Evolutionary conservation across 1,140 invertebrate genomes (phyloP).

Genomic region (Oedothorax gibbosus): DNA sequence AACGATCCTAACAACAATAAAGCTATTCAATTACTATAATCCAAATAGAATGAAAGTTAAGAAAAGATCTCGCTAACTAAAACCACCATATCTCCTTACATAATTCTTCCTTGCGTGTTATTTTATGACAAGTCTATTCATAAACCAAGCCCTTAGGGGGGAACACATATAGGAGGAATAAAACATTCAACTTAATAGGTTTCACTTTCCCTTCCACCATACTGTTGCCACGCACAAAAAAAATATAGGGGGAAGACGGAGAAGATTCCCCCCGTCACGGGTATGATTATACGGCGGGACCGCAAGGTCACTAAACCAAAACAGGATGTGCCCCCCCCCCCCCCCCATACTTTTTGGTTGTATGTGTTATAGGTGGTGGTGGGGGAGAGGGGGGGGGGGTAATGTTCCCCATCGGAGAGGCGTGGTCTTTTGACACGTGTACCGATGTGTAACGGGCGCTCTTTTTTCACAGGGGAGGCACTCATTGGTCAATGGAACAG

Average conservation of each 20-base stretch:
- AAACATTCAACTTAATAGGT: too few relatives aligned
- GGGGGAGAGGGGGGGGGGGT: conserved; percentile 4
- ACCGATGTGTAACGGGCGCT: conserved; percentile 16
- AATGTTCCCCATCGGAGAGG: background rate
- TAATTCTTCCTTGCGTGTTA: too few relatives aligned
- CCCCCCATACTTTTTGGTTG: background rate
- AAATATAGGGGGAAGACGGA: background rate
- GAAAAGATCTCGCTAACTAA: too few relatives aligned
- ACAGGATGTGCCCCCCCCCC: conserved; percentile 23
- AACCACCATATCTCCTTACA: too few relatives aligned
- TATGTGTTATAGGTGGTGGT: background rate
- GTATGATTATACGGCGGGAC: background rate
- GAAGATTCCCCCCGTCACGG: conserved; percentile 1
- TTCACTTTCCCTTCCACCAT: background rate
- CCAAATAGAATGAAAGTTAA: too few relatives aligned
- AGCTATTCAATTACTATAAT: too few relatives aligned
- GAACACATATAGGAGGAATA: too few relatives aligned
- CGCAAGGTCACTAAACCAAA: conserved; percentile 12
- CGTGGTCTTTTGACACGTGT: conserved; percentile 42
- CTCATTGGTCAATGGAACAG: conserved; percentile 36
- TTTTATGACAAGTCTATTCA: too few relatives aligned
- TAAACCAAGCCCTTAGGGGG: too few relatives aligned
- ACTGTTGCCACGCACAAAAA: background rate
- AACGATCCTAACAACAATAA: too few relatives aligned
- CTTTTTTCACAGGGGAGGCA: conserved; percentile 18